These are phyloP conservation scores for Emesis furor DNA, from an alignment of 2,888 invertebrate genomes.

Conservation along the genomic window DNA sequence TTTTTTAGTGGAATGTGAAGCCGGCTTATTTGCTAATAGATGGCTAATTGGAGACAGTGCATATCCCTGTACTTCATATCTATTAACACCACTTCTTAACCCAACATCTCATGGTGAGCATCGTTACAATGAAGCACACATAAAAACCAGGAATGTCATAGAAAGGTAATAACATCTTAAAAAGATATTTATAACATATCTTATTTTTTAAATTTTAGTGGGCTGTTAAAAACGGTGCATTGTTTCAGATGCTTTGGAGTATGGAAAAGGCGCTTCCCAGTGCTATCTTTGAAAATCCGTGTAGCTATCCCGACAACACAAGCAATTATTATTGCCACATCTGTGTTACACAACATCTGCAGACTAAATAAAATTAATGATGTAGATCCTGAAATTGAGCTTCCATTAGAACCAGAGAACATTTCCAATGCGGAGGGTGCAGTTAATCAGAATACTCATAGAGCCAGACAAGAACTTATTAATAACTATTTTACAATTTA, in stretches of 20 bases:
- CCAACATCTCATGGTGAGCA: conserved; percentile 19
- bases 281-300: conserved; percentile 27
- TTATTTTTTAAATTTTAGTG: not conserved
- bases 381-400: not conserved
- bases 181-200: not conserved
- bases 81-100: conserved; percentile 62
- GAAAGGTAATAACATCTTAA: conserved; percentile 43
- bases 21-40: conserved; percentile 31
- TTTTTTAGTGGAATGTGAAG: conserved; percentile 29
- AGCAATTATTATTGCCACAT: conserved; percentile 22
- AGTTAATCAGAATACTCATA: no score
- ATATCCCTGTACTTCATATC: conserved; percentile 47
- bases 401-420: no score
- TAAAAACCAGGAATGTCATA: conserved; percentile 65
- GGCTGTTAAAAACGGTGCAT: not conserved
- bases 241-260: conserved; percentile 18
- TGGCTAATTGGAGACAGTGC: conserved; percentile 55
- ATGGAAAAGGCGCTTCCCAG: conserved; percentile 35
- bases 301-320: conserved; percentile 17
- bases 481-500: no score
- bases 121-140: conserved; percentile 65
- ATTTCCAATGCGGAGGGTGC: no score
- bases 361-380: not conserved
- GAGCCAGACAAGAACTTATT: no score
- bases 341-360: conserved; percentile 18